Conservation (phyloP, 2,888 invertebrate genomes). For the Leptogaster cylindrica region DNA sequence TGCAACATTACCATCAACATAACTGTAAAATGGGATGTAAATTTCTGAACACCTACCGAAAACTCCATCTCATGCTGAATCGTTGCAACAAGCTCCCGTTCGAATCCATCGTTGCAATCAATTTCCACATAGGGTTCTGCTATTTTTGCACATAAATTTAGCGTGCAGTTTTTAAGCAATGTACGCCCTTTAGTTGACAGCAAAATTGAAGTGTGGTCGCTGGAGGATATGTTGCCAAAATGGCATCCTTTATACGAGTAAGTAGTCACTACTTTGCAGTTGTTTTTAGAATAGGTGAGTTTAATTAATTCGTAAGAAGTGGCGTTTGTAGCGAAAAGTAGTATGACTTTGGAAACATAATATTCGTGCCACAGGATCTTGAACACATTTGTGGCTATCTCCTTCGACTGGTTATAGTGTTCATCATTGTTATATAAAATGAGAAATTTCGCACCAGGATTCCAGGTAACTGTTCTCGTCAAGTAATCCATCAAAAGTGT, state of each 20-base stretch:
- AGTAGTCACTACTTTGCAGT: too few species aligned
- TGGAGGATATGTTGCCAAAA: too few species aligned
- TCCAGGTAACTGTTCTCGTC: slow-evolving; percentile 56
- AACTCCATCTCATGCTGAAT: slow-evolving; percentile 58
- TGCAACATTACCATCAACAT: slow-evolving; percentile 56
- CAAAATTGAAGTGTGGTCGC: too few species aligned
- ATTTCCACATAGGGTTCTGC: slow-evolving; percentile 65
- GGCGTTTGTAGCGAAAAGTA: slow-evolving; percentile 54
- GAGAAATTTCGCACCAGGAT: slow-evolving; percentile 58
- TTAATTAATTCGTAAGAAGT: slow-evolving; percentile 55
- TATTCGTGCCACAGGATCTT: slow-evolving; percentile 51
- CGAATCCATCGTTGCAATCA: slow-evolving; percentile 59
- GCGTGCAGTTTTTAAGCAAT: slow-evolving; percentile 63
- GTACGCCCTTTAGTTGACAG: too few species aligned
- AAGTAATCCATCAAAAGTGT: slow-evolving; percentile 51
- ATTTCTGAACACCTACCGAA: slow-evolving; percentile 59
- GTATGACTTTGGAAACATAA: slow-evolving; percentile 56
- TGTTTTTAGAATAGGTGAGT: slow-evolving; percentile 56
- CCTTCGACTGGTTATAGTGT: slow-evolving; percentile 43
- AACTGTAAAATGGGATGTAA: slow-evolving; percentile 41
- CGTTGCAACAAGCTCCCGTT: slow-evolving; percentile 62
- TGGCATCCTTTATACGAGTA: too few species aligned
- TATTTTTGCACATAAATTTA: slow-evolving; percentile 64
- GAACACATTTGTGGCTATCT: slow-evolving; percentile 54
- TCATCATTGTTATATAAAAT: slow-evolving; percentile 56